These are phyloP conservation scores for Epirrhoe alternata DNA, from an alignment of 2,888 invertebrate genomes.

Conservation along the genomic window DNA sequence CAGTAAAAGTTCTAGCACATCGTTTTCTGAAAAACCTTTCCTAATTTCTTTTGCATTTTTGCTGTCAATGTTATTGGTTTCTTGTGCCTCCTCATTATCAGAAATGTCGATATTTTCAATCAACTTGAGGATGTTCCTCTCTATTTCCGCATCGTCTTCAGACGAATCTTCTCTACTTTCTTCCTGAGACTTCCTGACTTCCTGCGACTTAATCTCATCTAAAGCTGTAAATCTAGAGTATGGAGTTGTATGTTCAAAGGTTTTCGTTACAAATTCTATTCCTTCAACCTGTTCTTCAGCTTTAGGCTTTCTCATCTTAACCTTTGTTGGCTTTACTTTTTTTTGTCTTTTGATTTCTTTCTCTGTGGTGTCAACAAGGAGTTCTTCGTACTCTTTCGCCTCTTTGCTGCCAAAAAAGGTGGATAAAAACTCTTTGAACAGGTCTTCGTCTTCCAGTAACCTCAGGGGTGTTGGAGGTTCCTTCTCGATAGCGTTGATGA, in stretches of 20 bases:
- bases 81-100: slow-evolving; percentile 14
- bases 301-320: slow-evolving; percentile 2
- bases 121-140: slow-evolving; percentile 50
- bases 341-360: slow-evolving; percentile 6
- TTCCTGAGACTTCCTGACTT: background rate
- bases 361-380: slow-evolving; percentile 15
- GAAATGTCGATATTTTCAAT: slow-evolving; percentile 53
- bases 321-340: background rate
- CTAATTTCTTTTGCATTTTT: background rate
- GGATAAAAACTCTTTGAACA: slow-evolving; percentile 58
- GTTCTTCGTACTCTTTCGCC: slow-evolving; percentile 43
- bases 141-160: slow-evolving; percentile 23
- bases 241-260: slow-evolving; percentile 9
- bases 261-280: slow-evolving; percentile 8
- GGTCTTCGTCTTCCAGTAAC: slow-evolving; percentile 47
- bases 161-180: slow-evolving; percentile 3
- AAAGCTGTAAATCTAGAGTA: slow-evolving; percentile 26
- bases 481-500: background rate
- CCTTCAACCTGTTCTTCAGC: background rate
- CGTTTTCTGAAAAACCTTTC: background rate
- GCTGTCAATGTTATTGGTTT: background rate
- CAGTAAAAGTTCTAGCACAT: slow-evolving; percentile 2
- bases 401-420: slow-evolving; percentile 62
- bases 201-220: slow-evolving; percentile 13
- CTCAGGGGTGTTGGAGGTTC: slow-evolving; percentile 45